Evolutionary conservation across 2,888 invertebrate species (phyloP), one percentile per base, ranked within the genome.

Genomic region (Drosophila siamana): DNA sequence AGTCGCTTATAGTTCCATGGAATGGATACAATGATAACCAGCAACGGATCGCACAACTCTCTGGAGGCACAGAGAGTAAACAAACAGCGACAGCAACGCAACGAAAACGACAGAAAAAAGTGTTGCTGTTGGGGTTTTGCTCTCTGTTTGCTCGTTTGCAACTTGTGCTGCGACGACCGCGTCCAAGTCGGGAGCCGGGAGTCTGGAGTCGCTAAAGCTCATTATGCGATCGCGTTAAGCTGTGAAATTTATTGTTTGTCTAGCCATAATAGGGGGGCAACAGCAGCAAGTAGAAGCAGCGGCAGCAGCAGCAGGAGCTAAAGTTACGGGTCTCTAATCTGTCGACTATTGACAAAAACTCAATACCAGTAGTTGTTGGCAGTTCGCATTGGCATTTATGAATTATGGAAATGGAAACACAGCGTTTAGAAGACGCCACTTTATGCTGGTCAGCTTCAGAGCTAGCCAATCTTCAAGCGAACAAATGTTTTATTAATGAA

Each of bases 171-270:
- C 50, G 36, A 11, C 61, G 66, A 62, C 48, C 71, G 59, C 41
- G 62, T 40, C 11, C 24, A n/a, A 28, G 38, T 16, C 33, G 13
- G 30, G n/a, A 28, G 28, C 7, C 13, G 28, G 33, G n/a, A 33
- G 33, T 33, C 33, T 33, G 33, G 6, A 13, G 54, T 19, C 41
- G 28, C 19, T 7, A 47, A 78, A 78, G 80, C 86, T 89, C 86
- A 90, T 90, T 90, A 89, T 90, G 76, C 88, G 86, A 89, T 90
- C 87, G 90, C 90, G 90, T 90, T 90, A 89, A 91, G 90, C 90
- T 90, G 90, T 90, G 91, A 90, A 90, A 89, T 89, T 84, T 78
- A 79, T 82, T 89, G 90, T 88, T 88, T 89, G 79, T 59, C 69
- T 67, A 74, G 69, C 66, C 70, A 73, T 72, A 67, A 86, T 81